These are phyloP conservation scores for Orientallactaga sibirica DNA, from an alignment of 2,797 vertebrate genomes.

Conservation along the genomic window DNA sequence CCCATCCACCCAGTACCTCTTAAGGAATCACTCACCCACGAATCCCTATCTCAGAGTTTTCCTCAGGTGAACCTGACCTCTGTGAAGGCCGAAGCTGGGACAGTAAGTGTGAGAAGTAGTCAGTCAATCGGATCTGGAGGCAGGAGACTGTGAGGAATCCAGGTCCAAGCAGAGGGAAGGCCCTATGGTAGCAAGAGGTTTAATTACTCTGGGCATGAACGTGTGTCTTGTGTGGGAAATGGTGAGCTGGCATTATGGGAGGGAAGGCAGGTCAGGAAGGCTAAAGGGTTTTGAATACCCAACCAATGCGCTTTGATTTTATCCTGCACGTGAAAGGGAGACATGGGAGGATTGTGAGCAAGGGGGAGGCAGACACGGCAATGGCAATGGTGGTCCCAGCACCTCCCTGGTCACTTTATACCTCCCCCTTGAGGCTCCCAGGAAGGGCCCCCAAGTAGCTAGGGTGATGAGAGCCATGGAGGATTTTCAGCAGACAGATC, in stretches of 20 bases:
- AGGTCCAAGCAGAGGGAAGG: background rate
- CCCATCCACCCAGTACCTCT: background rate
- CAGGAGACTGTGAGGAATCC: background rate
- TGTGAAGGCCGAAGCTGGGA: background rate
- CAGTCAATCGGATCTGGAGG: rapidly evolving
- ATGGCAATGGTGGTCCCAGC: background rate
- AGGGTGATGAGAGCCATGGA: background rate
- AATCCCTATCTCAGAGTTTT: background rate
- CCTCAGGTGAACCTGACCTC: background rate
- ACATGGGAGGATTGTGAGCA: background rate
- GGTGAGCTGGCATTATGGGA: background rate
- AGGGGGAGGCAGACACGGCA: background rate
- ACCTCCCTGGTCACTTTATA: background rate
- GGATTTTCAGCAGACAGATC: background rate
- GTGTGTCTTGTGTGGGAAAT: background rate
- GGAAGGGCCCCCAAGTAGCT: background rate
- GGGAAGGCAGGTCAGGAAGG: background rate
- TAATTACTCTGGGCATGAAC: background rate
- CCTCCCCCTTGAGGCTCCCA: no score
- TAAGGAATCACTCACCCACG: background rate
- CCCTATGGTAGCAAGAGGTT: background rate
- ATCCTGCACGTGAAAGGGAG: background rate
- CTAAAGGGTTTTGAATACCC: background rate
- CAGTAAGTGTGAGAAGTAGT: background rate
- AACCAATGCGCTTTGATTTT: background rate